Evolutionary conservation across 2,113 vertebrate species (phyloP).

Genomic region (Thamnophis sirtalis): DNA sequence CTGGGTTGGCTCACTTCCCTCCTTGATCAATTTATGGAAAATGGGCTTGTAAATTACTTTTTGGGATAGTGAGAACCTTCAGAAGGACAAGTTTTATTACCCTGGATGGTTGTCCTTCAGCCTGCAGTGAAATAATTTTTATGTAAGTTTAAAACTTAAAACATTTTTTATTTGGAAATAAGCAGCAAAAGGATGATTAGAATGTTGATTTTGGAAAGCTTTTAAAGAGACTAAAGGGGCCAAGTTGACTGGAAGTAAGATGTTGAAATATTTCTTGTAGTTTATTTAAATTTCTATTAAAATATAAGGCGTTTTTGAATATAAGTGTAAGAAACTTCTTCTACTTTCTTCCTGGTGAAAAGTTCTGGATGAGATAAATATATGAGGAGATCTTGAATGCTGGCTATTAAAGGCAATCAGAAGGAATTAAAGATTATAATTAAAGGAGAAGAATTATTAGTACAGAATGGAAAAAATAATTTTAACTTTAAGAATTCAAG

Average conservation of each 20-base stretch:
- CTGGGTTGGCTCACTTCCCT: background rate
- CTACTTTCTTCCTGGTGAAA: background rate
- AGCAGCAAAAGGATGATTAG: background rate
- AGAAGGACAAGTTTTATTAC: background rate
- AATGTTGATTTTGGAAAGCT: background rate
- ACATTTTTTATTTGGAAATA: background rate
- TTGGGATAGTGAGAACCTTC: background rate
- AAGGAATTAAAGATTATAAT: background rate
- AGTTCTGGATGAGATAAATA: background rate
- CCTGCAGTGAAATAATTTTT: background rate
- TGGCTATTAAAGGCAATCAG: background rate
- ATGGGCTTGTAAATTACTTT: background rate
- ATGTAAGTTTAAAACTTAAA: background rate
- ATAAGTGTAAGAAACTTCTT: background rate
- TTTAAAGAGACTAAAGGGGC: background rate
- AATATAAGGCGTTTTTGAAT: background rate
- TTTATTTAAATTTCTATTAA: background rate
- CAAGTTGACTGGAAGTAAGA: background rate
- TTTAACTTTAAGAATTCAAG: background rate
- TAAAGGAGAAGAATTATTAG: background rate
- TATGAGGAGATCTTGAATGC: background rate
- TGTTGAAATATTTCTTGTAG: background rate
- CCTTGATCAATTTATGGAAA: background rate
- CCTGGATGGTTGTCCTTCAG: background rate
- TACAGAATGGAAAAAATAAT: background rate